Conservation (phyloP, 2,113 vertebrate species). For the Probosciger aterrimus region DNA sequence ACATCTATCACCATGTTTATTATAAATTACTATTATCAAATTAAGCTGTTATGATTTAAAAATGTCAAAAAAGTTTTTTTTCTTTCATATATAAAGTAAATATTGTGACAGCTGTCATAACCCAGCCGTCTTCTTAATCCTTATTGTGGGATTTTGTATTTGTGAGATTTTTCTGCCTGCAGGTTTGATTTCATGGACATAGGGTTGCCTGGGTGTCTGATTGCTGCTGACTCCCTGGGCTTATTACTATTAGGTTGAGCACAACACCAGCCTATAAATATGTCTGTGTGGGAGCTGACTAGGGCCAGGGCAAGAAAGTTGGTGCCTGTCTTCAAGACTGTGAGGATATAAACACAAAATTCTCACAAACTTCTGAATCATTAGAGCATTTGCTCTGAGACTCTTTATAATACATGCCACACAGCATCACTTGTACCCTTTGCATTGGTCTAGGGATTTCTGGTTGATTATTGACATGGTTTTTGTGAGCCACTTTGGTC, state of each 20-base stretch:
- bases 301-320: background rate
- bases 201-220: background rate
- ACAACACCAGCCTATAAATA: background rate
- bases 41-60: background rate
- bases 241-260: background rate
- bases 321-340: background rate
- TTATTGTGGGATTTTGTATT: background rate
- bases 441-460: background rate
- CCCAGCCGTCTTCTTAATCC: background rate
- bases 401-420: background rate
- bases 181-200: background rate
- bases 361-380: background rate
- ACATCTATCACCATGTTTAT: background rate
- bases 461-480: background rate
- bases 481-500: background rate
- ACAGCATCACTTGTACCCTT: background rate
- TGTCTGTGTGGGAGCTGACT: background rate
- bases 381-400: background rate
- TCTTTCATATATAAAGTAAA: conserved; percentile 6
- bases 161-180: background rate
- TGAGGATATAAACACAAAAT: background rate
- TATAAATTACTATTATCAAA: conserved; percentile 17
- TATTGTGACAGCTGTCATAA: conserved; percentile 40
- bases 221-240: background rate
- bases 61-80: background rate